Conservation (phyloP, 2,797 vertebrate species). For the Acomys russatus region DNA sequence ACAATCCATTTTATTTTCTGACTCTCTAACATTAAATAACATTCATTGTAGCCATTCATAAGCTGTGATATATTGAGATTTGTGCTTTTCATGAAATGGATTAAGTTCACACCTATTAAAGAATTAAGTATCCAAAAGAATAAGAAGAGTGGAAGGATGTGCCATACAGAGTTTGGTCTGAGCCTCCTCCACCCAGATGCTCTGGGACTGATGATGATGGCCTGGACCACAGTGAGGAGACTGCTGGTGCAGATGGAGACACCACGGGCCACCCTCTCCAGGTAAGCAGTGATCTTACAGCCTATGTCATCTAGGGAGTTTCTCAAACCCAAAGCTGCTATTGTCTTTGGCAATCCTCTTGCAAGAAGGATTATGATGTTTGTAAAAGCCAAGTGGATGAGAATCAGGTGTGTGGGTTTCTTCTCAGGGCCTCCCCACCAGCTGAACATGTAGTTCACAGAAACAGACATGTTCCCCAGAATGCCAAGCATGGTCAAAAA, state of each 20-base stretch:
- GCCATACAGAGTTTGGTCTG: no score
- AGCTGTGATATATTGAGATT: not conserved
- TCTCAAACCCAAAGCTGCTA: no score
- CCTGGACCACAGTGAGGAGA: no score
- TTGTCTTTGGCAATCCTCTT: no score
- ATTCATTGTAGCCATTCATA: not conserved
- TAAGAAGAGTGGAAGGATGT: not conserved
- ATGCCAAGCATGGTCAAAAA: not conserved
- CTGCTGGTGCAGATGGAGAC: no score
- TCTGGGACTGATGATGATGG: no score
- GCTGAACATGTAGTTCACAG: not conserved
- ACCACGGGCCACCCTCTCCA: no score
- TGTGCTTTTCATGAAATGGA: not conserved
- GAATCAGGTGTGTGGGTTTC: not conserved
- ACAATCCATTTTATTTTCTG: not conserved
- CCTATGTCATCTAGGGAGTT: no score
- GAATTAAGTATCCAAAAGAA: not conserved
- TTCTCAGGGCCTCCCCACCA: not conserved
- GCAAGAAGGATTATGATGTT: no score
- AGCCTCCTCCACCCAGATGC: no score
- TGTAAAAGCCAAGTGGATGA: not conserved
- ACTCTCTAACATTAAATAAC: not conserved
- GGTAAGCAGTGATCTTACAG: no score
- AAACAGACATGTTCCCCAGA: not conserved
- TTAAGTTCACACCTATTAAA: not conserved